Conservation (phyloP, 2,113 vertebrate species). For the Phainopepla nitens region DNA sequence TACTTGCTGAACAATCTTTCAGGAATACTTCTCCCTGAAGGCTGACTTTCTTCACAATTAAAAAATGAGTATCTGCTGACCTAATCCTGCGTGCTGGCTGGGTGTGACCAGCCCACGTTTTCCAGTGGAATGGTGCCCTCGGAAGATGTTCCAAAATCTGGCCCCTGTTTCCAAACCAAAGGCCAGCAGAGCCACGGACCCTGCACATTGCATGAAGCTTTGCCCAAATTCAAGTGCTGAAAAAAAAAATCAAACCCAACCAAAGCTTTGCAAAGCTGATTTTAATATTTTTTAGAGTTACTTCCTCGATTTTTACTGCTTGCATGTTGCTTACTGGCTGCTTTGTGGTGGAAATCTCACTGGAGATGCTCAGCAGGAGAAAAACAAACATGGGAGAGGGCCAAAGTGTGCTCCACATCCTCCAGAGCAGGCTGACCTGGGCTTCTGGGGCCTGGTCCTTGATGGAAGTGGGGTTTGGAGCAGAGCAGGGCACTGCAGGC, state of each 20-base stretch:
- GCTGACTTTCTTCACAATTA: conserved; percentile 41
- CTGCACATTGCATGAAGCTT: background rate
- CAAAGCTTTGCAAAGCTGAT: background rate
- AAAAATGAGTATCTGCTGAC: conserved; percentile 26
- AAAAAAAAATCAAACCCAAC: background rate
- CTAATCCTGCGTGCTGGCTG: conserved; percentile 41
- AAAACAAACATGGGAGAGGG: background rate
- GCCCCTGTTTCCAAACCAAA: background rate
- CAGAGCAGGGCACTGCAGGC: background rate
- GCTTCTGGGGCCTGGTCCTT: background rate
- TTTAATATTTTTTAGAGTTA: background rate
- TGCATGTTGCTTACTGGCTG: background rate
- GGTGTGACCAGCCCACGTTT: conserved; percentile 53
- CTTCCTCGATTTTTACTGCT: background rate
- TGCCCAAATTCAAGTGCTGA: background rate
- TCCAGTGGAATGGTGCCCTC: conserved; percentile 48
- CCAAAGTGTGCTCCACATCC: background rate
- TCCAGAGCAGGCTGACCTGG: background rate
- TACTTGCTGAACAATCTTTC: background rate
- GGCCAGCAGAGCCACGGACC: background rate
- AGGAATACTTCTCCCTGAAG: conserved; percentile 39
- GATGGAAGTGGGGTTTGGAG: background rate
- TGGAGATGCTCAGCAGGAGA: background rate
- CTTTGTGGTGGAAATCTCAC: background rate
- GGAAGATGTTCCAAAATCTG: conserved; percentile 6